phyloP scores from a whole-genome alignment of 2,888 invertebrate species.

The Lochmaea capreae region DNA sequence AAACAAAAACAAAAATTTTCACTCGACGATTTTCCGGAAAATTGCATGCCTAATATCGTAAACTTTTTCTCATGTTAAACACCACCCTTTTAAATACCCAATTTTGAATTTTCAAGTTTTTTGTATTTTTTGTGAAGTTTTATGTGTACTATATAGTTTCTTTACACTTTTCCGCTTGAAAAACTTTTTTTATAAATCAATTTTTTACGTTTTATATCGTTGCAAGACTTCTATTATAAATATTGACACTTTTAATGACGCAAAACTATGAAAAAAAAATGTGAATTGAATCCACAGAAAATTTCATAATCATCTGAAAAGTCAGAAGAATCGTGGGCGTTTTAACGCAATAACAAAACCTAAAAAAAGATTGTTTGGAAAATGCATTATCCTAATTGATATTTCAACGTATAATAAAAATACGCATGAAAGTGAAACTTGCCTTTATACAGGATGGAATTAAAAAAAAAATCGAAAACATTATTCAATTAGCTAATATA shows the following conservation, averaged over 20 bases:
- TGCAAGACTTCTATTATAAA: neutral
- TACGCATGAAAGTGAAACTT: neutral
- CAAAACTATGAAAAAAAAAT: neutral
- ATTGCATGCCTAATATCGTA: too few relatives aligned
- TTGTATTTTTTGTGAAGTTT: too few relatives aligned
- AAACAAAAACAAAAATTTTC: too few relatives aligned
- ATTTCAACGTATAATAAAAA: neutral
- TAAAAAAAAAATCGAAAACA: neutral
- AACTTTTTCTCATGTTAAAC: too few relatives aligned
- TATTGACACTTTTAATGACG: neutral
- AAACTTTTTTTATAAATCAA: too few relatives aligned
- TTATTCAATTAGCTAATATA: too few relatives aligned
- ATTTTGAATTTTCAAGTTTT: too few relatives aligned
- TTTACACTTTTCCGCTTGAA: too few relatives aligned
- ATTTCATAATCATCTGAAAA: neutral
- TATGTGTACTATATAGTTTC: too few relatives aligned
- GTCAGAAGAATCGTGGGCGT: neutral
- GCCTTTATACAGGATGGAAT: too few relatives aligned
- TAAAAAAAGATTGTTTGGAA: conserved; percentile 10
- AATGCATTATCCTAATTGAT: conserved; percentile 9
- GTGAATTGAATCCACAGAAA: neutral
- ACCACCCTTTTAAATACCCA: too few relatives aligned
- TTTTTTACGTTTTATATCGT: neutral
- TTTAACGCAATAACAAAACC: neutral
- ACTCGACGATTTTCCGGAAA: too few relatives aligned